These are phyloP conservation scores for Drosophila meridiana DNA, from an alignment of 2,888 invertebrate genomes.

Conservation along the genomic window DNA sequence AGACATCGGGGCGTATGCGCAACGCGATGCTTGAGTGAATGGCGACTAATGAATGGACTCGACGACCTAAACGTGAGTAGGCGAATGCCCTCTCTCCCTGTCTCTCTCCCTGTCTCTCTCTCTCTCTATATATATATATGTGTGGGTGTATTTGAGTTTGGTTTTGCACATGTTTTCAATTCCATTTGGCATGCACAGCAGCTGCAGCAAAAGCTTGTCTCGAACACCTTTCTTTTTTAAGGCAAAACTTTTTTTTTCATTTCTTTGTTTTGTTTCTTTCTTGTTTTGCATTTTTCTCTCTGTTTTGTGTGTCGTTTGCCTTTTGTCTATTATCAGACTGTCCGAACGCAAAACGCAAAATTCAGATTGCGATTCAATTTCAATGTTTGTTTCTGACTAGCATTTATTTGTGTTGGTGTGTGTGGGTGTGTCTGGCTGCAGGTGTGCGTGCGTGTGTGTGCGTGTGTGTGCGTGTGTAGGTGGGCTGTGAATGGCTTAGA, in stretches of 20 bases:
- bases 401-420: slow-evolving; percentile 11
- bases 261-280: slow-evolving; percentile 19
- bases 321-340: slow-evolving; percentile 54
- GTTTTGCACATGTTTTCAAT: slow-evolving; percentile 44
- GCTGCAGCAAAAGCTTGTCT: slow-evolving; percentile 23
- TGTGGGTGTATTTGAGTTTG: slow-evolving; percentile 12
- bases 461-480: background rate
- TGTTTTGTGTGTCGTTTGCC: slow-evolving; percentile 31
- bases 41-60: slow-evolving; percentile 69
- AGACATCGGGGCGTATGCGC: slow-evolving; percentile 31
- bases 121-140: background rate
- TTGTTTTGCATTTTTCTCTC: slow-evolving; percentile 15
- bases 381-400: slow-evolving; percentile 44
- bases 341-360: slow-evolving; percentile 41
- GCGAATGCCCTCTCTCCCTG: background rate
- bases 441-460: background rate
- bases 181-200: slow-evolving; percentile 48
- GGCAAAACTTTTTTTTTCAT: slow-evolving; percentile 19
- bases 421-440: background rate
- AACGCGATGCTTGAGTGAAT: slow-evolving; percentile 60
- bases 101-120: background rate
- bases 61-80: slow-evolving; percentile 22
- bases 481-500: slow-evolving; percentile 8
- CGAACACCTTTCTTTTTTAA: slow-evolving; percentile 39
- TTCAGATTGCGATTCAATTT: slow-evolving; percentile 58